A percentile compares a stretch with the other conserved stretches of the same genome.
phyloP scores from a whole-genome alignment of 2,888 invertebrate species.

The Strigamia crassipes region DNA sequence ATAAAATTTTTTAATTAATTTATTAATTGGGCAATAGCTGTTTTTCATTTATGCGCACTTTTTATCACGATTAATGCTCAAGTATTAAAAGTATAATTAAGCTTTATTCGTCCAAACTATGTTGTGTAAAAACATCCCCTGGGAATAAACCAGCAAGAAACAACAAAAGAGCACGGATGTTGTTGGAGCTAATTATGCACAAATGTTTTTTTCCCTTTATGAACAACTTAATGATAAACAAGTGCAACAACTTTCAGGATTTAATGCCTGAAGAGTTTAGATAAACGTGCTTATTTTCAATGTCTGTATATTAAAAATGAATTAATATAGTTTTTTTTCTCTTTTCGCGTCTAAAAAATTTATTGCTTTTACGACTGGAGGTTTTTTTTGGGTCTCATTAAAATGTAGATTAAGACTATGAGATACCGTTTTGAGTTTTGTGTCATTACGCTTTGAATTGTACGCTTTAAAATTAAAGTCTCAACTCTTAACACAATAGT shows the following conservation, averaged over 20 bases:
- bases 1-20: not conserved
- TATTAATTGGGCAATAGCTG: not conserved
- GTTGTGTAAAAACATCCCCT: not conserved
- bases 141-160: not conserved
- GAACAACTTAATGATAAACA: conserved; percentile 2
- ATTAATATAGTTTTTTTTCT: too few species aligned
- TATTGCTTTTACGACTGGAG: too few species aligned
- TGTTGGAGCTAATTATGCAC: not conserved
- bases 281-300: not conserved
- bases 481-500: not conserved
- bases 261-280: not conserved
- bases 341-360: too few species aligned
- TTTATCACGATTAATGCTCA: not conserved
- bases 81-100: not conserved
- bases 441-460: too few species aligned
- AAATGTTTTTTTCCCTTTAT: conserved; percentile 7
- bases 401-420: not conserved
- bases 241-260: not conserved
- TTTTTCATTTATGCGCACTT: not conserved
- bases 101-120: not conserved
- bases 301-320: not conserved
- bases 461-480: not conserved
- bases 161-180: not conserved
- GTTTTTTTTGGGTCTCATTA: too few species aligned
- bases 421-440: not conserved